Evolutionary conservation across 2,797 vertebrate genomes (phyloP).

Genomic region (Pelobates cultripes): DNA sequence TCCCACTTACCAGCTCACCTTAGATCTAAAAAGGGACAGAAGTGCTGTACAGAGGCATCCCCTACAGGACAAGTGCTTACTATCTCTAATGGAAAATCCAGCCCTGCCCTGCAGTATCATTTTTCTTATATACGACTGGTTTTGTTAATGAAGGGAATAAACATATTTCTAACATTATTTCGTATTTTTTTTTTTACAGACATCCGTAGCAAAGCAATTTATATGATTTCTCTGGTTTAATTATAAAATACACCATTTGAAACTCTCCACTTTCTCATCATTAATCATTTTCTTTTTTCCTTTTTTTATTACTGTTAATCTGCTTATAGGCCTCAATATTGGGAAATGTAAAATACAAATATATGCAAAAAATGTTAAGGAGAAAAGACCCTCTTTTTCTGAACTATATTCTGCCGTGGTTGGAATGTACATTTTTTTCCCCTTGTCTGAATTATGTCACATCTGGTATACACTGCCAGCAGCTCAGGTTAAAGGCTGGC

Average conservation of each 20-base stretch:
- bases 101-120: no score
- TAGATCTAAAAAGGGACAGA: no score
- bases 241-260: background rate
- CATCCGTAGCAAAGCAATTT: no score
- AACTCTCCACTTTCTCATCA: background rate
- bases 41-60: no score
- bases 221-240: background rate
- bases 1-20: no score
- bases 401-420: slow-evolving; percentile 39
- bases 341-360: slow-evolving; percentile 29
- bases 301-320: slow-evolving; percentile 10
- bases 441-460: slow-evolving; percentile 54
- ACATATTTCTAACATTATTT: no score
- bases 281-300: background rate
- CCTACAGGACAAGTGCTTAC: no score
- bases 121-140: no score
- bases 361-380: background rate
- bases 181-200: no score
- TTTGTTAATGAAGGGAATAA: no score
- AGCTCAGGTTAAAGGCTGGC: slow-evolving; percentile 54
- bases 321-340: slow-evolving; percentile 7
- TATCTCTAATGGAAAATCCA: no score
- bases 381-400: slow-evolving; percentile 43
- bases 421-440: slow-evolving; percentile 54
- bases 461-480: slow-evolving; percentile 55